Conservation (phyloP, 2,113 vertebrate species). For the Pomatostomus ruficeps region DNA sequence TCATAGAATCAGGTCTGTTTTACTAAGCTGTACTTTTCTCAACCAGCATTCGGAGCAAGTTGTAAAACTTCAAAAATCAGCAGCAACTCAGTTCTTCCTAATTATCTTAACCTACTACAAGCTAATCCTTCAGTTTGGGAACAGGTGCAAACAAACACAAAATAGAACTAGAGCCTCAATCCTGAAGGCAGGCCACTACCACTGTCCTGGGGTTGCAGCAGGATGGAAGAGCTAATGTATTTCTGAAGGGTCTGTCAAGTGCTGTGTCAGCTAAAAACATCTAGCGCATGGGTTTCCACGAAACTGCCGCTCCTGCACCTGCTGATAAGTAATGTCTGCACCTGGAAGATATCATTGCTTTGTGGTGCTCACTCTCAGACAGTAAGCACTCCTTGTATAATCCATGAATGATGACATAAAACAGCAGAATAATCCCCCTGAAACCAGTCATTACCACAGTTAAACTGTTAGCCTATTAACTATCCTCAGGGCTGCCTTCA, state of each 20-base stretch:
- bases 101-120: not conserved
- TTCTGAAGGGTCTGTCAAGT: not conserved
- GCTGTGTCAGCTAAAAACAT: not conserved
- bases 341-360: not conserved
- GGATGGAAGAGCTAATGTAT: not conserved
- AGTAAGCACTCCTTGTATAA: not conserved
- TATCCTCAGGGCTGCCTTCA: not conserved
- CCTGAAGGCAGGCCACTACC: not conserved
- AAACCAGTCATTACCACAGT: not conserved
- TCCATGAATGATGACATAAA: not conserved
- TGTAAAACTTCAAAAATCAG: rapidly evolving
- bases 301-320: not conserved
- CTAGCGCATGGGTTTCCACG: rapidly evolving
- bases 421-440: not conserved
- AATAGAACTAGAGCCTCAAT: not conserved
- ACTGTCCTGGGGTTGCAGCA: not conserved
- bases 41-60: not conserved
- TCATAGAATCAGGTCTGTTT: not conserved
- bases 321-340: not conserved
- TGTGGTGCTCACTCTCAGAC: not conserved
- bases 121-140: not conserved
- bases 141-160: not conserved
- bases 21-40: too few species aligned
- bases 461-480: not conserved
- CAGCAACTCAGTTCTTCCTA: not conserved